A percentile compares a stretch with the other conserved stretches of the same genome.
Conservation (phyloP, 2,797 vertebrate species). For the Ibycter americanus region DNA sequence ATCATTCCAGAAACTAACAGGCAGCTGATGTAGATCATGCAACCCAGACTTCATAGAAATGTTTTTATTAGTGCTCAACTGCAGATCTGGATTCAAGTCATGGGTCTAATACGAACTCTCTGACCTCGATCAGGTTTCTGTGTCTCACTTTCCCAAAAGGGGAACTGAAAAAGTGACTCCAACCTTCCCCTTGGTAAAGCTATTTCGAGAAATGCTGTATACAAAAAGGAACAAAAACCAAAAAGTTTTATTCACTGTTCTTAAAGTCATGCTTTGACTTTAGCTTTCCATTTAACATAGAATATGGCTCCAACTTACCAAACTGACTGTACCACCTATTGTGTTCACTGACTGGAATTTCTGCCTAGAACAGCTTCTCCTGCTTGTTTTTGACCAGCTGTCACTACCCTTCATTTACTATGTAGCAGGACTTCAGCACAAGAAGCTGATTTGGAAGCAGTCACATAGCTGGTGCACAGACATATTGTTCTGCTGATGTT, state of each 20-base stretch:
- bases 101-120: background rate
- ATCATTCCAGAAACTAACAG: background rate
- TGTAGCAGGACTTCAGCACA: background rate
- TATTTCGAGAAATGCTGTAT: background rate
- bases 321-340: background rate
- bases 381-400: background rate
- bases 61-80: background rate
- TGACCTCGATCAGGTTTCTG: background rate
- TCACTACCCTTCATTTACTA: background rate
- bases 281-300: background rate
- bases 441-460: conserved; percentile 19
- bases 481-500: conserved; percentile 5
- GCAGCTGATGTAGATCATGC: background rate
- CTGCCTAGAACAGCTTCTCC: background rate
- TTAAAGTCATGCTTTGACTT: background rate
- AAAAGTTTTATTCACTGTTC: background rate
- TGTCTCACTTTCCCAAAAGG: background rate
- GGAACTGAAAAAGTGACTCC: background rate
- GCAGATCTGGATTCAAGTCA: background rate
- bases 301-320: background rate
- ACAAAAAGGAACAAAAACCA: background rate
- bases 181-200: background rate
- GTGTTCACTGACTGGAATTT: background rate
- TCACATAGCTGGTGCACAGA: background rate
- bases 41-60: background rate